phyloP scores from a whole-genome alignment of 2,113 vertebrate species.

The Pollimyrus isidori region DNA sequence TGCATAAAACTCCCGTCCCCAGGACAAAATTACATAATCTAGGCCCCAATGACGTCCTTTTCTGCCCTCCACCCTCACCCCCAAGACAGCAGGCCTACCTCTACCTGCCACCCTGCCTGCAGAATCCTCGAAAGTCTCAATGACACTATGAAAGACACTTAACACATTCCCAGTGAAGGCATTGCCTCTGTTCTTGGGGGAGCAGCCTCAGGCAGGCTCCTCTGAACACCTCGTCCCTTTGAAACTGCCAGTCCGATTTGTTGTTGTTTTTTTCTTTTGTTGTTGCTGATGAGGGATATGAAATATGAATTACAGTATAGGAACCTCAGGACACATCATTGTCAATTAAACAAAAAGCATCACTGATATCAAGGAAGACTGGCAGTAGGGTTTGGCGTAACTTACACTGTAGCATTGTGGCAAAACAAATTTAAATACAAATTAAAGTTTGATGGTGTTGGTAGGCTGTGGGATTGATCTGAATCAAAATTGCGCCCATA shows the following conservation, averaged over 20 bases:
- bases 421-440: neutral
- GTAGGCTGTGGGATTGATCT: neutral
- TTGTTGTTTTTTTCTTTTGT: neutral
- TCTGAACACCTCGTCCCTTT: neutral
- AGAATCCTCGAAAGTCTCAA: neutral
- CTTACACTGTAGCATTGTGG: neutral
- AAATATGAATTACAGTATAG: neutral
- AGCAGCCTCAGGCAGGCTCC: neutral
- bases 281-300: neutral
- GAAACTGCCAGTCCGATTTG: neutral
- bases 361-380: neutral
- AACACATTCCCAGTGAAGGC: neutral
- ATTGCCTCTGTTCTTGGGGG: neutral
- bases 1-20: neutral
- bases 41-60: neutral
- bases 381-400: neutral
- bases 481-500: neutral
- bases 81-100: neutral
- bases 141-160: neutral
- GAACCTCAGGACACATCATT: neutral
- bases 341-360: neutral
- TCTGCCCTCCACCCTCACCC: neutral
- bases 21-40: neutral
- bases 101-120: neutral
- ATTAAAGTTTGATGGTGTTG: neutral